These are phyloP conservation scores for Gymnogyps californianus DNA, from an alignment of 2,113 vertebrate genomes.

Conservation along the genomic window DNA sequence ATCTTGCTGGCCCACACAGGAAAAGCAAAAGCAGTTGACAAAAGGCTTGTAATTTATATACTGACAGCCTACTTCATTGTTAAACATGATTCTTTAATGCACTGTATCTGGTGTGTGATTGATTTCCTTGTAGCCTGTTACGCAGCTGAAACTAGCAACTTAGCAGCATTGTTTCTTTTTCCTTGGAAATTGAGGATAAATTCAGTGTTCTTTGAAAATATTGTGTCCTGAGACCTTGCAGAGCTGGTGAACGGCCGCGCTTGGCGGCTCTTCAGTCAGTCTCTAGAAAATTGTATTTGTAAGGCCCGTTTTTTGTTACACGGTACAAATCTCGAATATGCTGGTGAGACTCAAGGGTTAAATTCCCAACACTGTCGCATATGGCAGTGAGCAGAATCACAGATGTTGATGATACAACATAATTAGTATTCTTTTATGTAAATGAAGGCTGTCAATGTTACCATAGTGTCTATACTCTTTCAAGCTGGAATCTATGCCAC, in stretches of 20 bases:
- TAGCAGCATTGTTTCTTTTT: background rate
- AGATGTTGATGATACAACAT: constrained; percentile 79
- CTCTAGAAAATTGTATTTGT: fast-evolving
- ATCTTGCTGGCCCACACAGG: background rate
- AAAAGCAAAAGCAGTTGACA: constrained; percentile 11
- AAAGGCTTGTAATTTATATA: constrained; percentile 15
- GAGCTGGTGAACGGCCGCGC: background rate
- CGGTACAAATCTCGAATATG: background rate
- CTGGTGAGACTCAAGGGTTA: constrained; percentile 69
- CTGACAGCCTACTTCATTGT: background rate
- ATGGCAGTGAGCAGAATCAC: constrained; percentile 78
- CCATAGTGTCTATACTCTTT: constrained; percentile 69
- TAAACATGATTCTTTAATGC: background rate
- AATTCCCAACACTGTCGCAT: constrained; percentile 68
- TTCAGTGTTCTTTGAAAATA: background rate
- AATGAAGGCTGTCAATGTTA: constrained; percentile 78
- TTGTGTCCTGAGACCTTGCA: background rate
- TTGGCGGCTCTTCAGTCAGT: background rate
- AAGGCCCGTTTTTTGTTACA: background rate
- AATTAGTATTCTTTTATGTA: constrained; percentile 83
- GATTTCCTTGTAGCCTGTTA: constrained; percentile 2
- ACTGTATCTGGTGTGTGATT: background rate
- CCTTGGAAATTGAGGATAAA: background rate
- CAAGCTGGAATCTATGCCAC: constrained; percentile 61
- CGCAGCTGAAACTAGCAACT: background rate